Percentiles rank a stretch among this genome's conserved stretches.
phyloP scores from a whole-genome alignment of 2,888 invertebrate species.

The Caenorhabditis sp. region DNA sequence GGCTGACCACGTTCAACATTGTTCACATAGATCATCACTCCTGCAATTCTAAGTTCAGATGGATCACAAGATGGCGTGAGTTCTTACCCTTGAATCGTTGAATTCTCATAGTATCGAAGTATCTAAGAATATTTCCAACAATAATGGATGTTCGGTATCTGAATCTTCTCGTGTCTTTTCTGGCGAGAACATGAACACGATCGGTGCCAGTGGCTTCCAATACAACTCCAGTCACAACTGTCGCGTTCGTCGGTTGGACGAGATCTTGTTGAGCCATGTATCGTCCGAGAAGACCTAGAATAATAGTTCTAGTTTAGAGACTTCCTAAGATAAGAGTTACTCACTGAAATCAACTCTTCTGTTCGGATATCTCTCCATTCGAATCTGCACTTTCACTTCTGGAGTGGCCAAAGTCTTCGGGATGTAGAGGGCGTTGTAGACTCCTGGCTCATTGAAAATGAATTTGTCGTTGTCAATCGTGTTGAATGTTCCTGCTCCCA shows the following conservation, averaged over 20 bases:
- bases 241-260: conserved; percentile 82
- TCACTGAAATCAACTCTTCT: conserved; percentile 81
- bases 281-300: conserved; percentile 79
- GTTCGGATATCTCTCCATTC: conserved; percentile 82
- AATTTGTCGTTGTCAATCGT: conserved; percentile 94
- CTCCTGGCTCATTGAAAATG: conserved; percentile 95
- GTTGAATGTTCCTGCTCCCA: conserved; percentile 95
- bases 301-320: too few relatives aligned
- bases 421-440: conserved; percentile 89
- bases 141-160: conserved; percentile 79
- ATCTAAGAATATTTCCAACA: conserved; percentile 81
- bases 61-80: neutral
- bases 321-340: neutral
- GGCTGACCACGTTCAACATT: conserved; percentile 82
- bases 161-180: conserved; percentile 78
- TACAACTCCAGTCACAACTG: conserved; percentile 82
- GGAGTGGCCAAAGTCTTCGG: conserved; percentile 78
- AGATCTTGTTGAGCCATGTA: conserved; percentile 80
- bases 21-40: conserved; percentile 82
- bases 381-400: conserved; percentile 81
- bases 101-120: conserved; percentile 82
- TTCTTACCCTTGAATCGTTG: conserved; percentile 79
- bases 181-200: conserved; percentile 72
- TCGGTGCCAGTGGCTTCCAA: conserved; percentile 82
- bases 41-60: conserved; percentile 51